Evolutionary conservation across 92 coral and sea anemone species (phyloP), one percentile per base, ranked within the genome.

Genomic region (Montipora capitata): DNA sequence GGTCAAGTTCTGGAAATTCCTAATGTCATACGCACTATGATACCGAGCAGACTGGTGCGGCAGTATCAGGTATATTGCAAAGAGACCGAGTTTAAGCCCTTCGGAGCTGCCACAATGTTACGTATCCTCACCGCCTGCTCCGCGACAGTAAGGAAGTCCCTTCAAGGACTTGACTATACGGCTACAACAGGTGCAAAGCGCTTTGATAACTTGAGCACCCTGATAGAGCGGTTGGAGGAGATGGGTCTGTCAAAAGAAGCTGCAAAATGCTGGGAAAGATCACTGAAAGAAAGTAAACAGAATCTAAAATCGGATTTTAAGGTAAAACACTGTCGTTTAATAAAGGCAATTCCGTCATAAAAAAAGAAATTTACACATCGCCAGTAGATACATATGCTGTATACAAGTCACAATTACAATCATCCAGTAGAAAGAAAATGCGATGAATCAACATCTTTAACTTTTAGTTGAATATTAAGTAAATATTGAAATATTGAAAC

Each of bases 161-260:
- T 76, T 35, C 74, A 85, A 27, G 82, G 82, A 16, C 75, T 65
- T 42, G 81, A 74, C 78, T 77, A 61, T 45, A 75, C 78, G 2
- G 71, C 90, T 70, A 63, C 91, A 78, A 79, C 67, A 14, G 90
- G 85, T 58, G 79, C 85, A 42, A 86, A 86, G 75, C 77, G 72
- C 44, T 64, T 86, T 78, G 90, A 86, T 67, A 72, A 86, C 51
- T 52, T 86, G 86, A 3, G 85, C 44, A 76, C 41, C 10, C 56
- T 68, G 71, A 68, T 86, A 44, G 77, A 77, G 56, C 48, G 57
- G 3, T 52, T 78, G 74, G 75, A 86, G 41, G 70, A 65, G 40
- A 65, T 3, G 70, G 70, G 70, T 18, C 70, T 65, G 70, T 65
- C 70, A 65, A 65, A 65, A 65, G 70, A 27, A 65, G 10, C 41